Evolutionary conservation across 2,797 vertebrate species (phyloP).

Genomic region (Anas flavirostris): DNA sequence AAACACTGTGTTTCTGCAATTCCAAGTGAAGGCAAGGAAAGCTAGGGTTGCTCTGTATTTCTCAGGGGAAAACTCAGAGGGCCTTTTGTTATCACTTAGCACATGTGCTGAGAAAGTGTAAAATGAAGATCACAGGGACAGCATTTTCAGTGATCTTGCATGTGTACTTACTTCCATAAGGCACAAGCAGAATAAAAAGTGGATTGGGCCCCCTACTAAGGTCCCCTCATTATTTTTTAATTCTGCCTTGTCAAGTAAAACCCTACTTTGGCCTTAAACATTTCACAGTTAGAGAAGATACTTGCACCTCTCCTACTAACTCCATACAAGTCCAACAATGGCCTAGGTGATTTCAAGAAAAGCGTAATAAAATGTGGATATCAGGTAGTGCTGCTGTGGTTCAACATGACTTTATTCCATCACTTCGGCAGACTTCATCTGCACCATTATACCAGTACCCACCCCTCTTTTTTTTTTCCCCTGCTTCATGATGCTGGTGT

Average conservation of each 20-base stretch:
- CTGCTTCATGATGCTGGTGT: neutral
- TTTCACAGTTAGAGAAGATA: neutral
- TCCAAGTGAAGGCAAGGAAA: neutral
- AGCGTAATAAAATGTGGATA: neutral
- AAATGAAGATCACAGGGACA: neutral
- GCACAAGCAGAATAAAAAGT: neutral
- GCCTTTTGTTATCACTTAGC: constrained; percentile 24
- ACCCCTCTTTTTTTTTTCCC: neutral
- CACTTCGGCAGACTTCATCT: neutral
- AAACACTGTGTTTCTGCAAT: neutral
- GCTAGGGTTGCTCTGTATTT: neutral
- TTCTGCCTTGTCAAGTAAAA: neutral
- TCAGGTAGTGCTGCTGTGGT: neutral
- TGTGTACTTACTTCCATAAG: neutral
- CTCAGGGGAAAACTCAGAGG: constrained; percentile 19
- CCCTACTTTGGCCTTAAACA: neutral
- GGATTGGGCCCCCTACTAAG: neutral
- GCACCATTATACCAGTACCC: neutral
- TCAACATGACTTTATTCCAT: neutral
- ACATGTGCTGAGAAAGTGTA: neutral
- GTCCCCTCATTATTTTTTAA: neutral
- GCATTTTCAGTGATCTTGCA: neutral
- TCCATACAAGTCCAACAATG: neutral
- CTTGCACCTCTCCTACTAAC: neutral
- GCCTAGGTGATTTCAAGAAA: neutral